Percentiles rank a stretch among this genome's conserved stretches.
These are phyloP conservation scores for Nephrocerus scutellatus DNA, from an alignment of 2,888 invertebrate species.

Conservation along the genomic window DNA sequence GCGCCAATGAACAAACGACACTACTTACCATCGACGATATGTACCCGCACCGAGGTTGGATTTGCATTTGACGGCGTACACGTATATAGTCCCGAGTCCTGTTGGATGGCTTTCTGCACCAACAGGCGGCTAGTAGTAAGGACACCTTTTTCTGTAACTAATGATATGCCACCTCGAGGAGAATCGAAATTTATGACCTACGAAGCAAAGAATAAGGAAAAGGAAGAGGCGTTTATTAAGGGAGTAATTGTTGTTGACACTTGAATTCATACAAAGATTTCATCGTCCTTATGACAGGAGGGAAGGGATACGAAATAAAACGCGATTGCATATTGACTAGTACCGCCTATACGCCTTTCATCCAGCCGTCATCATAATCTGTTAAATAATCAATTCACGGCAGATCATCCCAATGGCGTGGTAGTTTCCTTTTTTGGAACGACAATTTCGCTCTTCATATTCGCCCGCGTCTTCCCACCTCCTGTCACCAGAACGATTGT, in stretches of 20 bases:
- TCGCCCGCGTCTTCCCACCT: no score
- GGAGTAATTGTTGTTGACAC: no score
- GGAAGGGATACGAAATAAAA: no score
- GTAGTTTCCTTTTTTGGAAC: conserved; percentile 5
- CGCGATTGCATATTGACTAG: no score
- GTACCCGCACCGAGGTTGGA: conserved; percentile 69
- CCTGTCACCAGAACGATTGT: no score
- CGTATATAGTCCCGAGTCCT: conserved; percentile 76
- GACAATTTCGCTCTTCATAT: no score
- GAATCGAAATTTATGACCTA: conserved; percentile 86
- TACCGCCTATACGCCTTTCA: no score
- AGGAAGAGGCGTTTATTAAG: conserved; percentile 6
- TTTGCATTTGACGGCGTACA: conserved; percentile 80
- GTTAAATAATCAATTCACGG: no score
- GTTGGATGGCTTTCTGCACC: conserved; percentile 71
- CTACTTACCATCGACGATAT: conserved; percentile 76
- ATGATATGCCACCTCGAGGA: conserved; percentile 77
- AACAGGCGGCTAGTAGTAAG: conserved; percentile 76
- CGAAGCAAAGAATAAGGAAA: conserved; percentile 15
- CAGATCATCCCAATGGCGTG: neutral
- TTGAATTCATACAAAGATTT: no score
- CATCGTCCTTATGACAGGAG: no score
- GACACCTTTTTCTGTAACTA: conserved; percentile 79
- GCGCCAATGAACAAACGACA: no score
- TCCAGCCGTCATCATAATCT: no score